A percentile compares a stretch with the other conserved stretches of the same genome.
phyloP scores from a whole-genome alignment of 1,140 invertebrate species.

The Dendrolimus kikuchii region DNA sequence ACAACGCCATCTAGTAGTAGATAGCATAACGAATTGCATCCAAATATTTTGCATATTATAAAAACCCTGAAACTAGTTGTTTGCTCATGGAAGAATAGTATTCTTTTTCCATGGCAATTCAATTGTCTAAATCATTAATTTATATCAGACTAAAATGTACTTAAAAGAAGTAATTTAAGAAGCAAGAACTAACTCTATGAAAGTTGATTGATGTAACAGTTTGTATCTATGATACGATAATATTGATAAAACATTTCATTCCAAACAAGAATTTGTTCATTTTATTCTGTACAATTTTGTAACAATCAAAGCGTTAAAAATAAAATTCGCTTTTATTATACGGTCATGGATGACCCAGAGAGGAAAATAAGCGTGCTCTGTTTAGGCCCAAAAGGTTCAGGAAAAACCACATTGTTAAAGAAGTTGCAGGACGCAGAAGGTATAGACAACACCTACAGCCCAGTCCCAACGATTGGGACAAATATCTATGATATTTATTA shows the following conservation, averaged over 20 bases:
- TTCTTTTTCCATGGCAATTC: no score
- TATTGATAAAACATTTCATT: slow-evolving; percentile 31
- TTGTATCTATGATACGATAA: slow-evolving; percentile 2
- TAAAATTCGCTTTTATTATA: neutral
- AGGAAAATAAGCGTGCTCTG: slow-evolving; percentile 76
- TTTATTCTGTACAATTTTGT: neutral
- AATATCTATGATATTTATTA: slow-evolving; percentile 79
- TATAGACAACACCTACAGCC: slow-evolving; percentile 81
- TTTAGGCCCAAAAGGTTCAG: slow-evolving; percentile 82
- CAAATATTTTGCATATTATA: no score
- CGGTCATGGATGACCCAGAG: slow-evolving; percentile 49
- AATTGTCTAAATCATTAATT: no score
- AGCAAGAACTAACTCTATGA: no score
- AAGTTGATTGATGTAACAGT: no score
- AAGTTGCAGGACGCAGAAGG: slow-evolving; percentile 77
- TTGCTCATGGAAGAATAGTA: no score
- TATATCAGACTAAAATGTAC: no score
- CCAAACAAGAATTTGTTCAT: neutral
- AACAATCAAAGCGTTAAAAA: neutral
- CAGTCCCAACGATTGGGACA: slow-evolving; percentile 84
- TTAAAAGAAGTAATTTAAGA: no score
- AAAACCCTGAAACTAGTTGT: no score
- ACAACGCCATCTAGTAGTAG: no score
- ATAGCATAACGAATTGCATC: no score
- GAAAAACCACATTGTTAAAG: slow-evolving; percentile 86